A percentile compares a stretch with the other conserved stretches of the same genome.
phyloP scores from a whole-genome alignment of 2,797 vertebrate genomes.

The Delichon dasypus region DNA sequence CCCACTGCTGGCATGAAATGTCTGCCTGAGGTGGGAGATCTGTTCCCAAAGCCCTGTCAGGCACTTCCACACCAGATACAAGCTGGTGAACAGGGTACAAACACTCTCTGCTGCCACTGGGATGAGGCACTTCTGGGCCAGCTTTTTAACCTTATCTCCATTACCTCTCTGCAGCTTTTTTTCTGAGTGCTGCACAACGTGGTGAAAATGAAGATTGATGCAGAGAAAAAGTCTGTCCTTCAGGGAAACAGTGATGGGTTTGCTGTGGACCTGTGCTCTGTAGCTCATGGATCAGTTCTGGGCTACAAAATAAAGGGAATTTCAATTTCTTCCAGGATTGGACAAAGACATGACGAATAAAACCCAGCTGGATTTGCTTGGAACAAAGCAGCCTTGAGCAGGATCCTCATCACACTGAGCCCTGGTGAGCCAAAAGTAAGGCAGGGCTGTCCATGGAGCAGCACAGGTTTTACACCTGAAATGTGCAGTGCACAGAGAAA shows the following conservation, averaged over 20 bases:
- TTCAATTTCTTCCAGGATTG: background rate
- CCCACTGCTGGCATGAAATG: background rate
- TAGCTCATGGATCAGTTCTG: background rate
- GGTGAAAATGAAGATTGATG: accelerated
- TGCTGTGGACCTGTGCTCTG: background rate
- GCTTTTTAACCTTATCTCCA: background rate
- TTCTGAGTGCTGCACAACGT: background rate
- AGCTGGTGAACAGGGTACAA: background rate
- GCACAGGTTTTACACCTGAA: background rate
- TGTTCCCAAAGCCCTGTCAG: background rate
- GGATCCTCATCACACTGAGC: background rate
- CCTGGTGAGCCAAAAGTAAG: background rate
- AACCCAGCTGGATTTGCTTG: background rate
- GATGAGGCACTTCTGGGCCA: background rate
- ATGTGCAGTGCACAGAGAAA: background rate
- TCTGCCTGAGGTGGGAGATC: background rate
- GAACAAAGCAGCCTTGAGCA: background rate
- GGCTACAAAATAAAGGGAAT: background rate
- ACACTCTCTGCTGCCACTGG: background rate
- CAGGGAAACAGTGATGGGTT: background rate
- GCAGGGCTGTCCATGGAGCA: background rate
- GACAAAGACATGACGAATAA: background rate
- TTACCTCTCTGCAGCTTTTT: background rate
- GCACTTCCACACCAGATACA: background rate
- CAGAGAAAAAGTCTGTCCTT: background rate